phyloP scores from a whole-genome alignment of 2,113 vertebrate genomes.

The Sylvia atricapilla region DNA sequence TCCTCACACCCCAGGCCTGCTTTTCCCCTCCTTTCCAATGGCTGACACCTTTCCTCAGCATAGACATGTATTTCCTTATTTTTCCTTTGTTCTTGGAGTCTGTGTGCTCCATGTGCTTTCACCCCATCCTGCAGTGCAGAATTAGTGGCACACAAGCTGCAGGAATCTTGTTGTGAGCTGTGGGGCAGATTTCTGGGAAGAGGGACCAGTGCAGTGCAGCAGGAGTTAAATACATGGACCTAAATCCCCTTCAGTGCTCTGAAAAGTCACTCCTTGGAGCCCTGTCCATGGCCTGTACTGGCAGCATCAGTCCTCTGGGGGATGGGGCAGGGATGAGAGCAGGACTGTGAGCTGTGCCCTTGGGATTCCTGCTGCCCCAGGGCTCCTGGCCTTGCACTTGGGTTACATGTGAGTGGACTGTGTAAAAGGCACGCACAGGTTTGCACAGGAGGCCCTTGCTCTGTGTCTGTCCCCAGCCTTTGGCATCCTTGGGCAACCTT shows the following conservation, averaged over 20 bases:
- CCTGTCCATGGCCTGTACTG: not conserved
- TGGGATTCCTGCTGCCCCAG: not conserved
- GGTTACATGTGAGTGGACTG: not conserved
- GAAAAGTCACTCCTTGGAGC: not conserved
- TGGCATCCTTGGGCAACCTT: not conserved
- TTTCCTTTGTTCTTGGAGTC: not conserved
- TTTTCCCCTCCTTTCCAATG: not conserved
- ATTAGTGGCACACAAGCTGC: not conserved
- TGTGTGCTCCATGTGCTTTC: not conserved
- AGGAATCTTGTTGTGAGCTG: not conserved
- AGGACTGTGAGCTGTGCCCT: not conserved
- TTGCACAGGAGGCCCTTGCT: not conserved
- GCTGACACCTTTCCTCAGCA: not conserved
- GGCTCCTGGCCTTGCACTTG: not conserved
- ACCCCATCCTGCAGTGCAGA: not conserved
- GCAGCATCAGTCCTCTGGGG: not conserved
- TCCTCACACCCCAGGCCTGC: not conserved
- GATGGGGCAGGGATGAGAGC: not conserved
- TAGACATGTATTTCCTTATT: rapidly evolving
- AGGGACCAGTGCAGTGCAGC: not conserved
- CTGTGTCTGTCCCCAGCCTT: not conserved
- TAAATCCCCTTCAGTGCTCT: not conserved
- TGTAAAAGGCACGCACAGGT: not conserved
- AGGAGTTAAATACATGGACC: not conserved
- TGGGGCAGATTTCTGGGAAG: not conserved